These are phyloP conservation scores for Mesoligia furuncula DNA, from an alignment of 2,888 invertebrate species.

Conservation along the genomic window DNA sequence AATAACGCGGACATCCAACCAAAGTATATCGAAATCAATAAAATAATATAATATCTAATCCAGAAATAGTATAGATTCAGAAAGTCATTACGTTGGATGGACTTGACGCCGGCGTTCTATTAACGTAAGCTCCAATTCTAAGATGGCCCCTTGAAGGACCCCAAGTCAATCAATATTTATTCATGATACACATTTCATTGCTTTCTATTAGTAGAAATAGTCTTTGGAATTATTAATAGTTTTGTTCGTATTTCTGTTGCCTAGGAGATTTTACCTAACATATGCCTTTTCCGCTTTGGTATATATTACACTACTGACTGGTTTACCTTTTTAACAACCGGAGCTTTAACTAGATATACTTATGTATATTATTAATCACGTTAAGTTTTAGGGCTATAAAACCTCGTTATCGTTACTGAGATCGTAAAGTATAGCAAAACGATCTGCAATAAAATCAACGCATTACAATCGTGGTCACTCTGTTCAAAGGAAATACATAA, in stretches of 20 bases:
- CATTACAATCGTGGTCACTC: constrained; percentile 2
- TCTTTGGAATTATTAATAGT: constrained; percentile 11
- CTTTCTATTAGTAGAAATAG: constrained; percentile 17
- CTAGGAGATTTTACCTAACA: constrained; percentile 19
- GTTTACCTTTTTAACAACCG: constrained; percentile 4
- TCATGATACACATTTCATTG: constrained; percentile 19
- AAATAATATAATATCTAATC: constrained; percentile 20
- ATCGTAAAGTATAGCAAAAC: too few relatives aligned
- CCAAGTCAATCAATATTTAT: constrained; percentile 29
- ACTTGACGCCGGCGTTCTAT: constrained; percentile 28
- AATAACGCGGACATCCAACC: constrained; percentile 23
- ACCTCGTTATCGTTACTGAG: too few relatives aligned
- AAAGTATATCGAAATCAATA: background rate
- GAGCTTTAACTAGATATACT: background rate
- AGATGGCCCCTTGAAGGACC: constrained; percentile 40
- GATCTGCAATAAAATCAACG: constrained; percentile 27
- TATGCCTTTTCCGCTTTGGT: background rate
- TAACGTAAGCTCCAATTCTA: constrained; percentile 37
- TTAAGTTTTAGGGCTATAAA: too few relatives aligned
- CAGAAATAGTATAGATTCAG: constrained; percentile 36
- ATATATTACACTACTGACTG: background rate
- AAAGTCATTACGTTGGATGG: constrained; percentile 31
- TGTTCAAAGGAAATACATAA: constrained; percentile 33
- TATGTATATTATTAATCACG: constrained; percentile 4
- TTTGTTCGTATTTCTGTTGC: constrained; percentile 31